A percentile compares a stretch with the other conserved stretches of the same genome.
Conservation (phyloP, 2,888 invertebrate species). For the Drosophila aldrichi region DNA sequence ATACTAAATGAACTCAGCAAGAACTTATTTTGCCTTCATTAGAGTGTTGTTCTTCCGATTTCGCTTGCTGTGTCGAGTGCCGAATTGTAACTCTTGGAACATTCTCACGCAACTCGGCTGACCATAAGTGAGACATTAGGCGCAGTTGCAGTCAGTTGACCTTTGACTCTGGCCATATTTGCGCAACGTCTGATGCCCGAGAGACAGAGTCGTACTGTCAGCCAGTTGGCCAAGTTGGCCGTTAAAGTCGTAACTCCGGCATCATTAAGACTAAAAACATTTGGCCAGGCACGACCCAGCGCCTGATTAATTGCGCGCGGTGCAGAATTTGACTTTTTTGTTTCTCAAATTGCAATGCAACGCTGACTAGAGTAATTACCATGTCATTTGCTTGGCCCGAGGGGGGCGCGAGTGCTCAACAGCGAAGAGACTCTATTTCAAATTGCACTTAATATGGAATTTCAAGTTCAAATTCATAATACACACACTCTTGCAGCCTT, state of each 20-base stretch:
- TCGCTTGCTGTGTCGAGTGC: not conserved
- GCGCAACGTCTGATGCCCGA: conserved; percentile 53
- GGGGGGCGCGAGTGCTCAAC: not conserved
- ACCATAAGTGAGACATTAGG: conserved; percentile 79
- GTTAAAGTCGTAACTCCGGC: conserved; percentile 56
- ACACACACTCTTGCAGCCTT: conserved; percentile 15
- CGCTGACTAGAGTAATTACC: conserved; percentile 70
- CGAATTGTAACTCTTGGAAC: conserved; percentile 18
- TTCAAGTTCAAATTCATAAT: conserved; percentile 67
- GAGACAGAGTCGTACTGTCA: conserved; percentile 10
- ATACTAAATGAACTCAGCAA: no score
- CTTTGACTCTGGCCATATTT: conserved; percentile 76
- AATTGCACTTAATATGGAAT: conserved; percentile 80
- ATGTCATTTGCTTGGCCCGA: conserved; percentile 54
- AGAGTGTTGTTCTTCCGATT: not conserved
- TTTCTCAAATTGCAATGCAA: conserved; percentile 71
- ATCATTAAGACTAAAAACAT: conserved; percentile 78
- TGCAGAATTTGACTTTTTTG: conserved; percentile 80
- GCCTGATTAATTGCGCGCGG: conserved; percentile 74
- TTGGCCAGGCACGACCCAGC: conserved; percentile 78
- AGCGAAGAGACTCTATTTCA: conserved; percentile 61
- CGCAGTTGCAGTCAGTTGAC: conserved; percentile 71
- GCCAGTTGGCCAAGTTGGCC: conserved; percentile 39
- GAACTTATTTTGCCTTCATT: not conserved
- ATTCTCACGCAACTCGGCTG: conserved; percentile 60